Evolutionary conservation across 2,888 invertebrate species (phyloP).

Genomic region (Thalpophila matura): DNA sequence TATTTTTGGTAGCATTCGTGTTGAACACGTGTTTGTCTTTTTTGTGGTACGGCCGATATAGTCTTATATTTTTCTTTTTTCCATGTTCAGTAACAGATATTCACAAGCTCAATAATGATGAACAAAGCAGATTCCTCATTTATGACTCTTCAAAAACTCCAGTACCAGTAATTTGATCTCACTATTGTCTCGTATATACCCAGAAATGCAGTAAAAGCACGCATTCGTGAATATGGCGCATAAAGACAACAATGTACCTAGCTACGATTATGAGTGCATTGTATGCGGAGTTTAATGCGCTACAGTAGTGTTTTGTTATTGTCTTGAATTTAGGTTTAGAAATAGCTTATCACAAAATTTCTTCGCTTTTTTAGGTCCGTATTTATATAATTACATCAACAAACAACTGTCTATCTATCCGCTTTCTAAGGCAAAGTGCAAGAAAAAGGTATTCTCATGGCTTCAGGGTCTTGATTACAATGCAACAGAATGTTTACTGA

Average conservation of each 20-base stretch:
- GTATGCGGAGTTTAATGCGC: conserved; percentile 32
- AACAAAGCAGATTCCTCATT: conserved; percentile 10
- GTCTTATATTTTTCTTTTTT: background rate
- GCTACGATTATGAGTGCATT: conserved; percentile 38
- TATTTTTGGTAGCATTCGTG: too few species aligned
- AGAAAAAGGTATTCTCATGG: too few species aligned
- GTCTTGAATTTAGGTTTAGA: too few species aligned
- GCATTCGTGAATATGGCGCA: conserved; percentile 23
- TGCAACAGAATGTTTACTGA: too few species aligned
- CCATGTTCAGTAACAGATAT: background rate
- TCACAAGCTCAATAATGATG: background rate
- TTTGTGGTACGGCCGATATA: too few species aligned
- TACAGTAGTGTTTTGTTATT: conserved; percentile 27
- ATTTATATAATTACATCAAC: too few species aligned
- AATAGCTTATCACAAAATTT: too few species aligned
- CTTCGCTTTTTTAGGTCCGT: too few species aligned
- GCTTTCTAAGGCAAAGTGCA: too few species aligned
- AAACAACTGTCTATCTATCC: too few species aligned
- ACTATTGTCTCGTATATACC: conserved; percentile 34
- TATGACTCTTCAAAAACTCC: background rate
- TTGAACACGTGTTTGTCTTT: too few species aligned
- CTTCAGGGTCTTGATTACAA: too few species aligned
- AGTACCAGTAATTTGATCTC: conserved; percentile 25
- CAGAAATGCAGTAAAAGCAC: conserved; percentile 25
- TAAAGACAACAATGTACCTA: conserved; percentile 46